A percentile compares a stretch with the other conserved stretches of the same genome.
Conservation (phyloP, 2,888 invertebrate species). For the Leptinotarsa rubiginosa region DNA sequence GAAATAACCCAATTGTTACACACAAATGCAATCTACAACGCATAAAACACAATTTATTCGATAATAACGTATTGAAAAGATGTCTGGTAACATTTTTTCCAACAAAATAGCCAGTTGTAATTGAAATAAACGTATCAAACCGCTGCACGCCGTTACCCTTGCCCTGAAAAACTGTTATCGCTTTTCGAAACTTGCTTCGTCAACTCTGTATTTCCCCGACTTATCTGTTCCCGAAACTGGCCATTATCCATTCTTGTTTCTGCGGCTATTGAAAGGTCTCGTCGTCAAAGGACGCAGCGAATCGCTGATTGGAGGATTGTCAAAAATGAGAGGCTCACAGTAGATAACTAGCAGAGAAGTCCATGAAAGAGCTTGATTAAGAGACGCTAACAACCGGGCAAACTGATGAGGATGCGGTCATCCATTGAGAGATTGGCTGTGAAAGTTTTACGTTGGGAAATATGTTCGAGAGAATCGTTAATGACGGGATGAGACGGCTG, state of each 20-base stretch:
- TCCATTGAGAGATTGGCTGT: constrained; percentile 26
- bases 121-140: neutral
- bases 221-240: neutral
- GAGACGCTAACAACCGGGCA: constrained; percentile 26
- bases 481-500: constrained; percentile 4
- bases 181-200: constrained; percentile 1
- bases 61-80: no score
- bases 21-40: no score
- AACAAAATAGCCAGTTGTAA: no score
- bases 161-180: neutral
- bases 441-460: constrained; percentile 31
- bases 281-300: constrained; percentile 22
- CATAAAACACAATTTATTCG: no score
- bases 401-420: constrained; percentile 36
- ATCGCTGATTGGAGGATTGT: constrained; percentile 41
- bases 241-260: neutral
- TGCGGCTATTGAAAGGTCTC: constrained; percentile 4
- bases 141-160: neutral
- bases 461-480: constrained; percentile 22
- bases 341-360: constrained; percentile 35
- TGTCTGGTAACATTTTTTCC: no score
- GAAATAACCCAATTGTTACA: no score
- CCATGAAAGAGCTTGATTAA: constrained; percentile 39
- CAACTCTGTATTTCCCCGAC: neutral
- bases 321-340: constrained; percentile 38